phyloP scores from a whole-genome alignment of 2,888 invertebrate genomes.

The Exocentrus adspersus region DNA sequence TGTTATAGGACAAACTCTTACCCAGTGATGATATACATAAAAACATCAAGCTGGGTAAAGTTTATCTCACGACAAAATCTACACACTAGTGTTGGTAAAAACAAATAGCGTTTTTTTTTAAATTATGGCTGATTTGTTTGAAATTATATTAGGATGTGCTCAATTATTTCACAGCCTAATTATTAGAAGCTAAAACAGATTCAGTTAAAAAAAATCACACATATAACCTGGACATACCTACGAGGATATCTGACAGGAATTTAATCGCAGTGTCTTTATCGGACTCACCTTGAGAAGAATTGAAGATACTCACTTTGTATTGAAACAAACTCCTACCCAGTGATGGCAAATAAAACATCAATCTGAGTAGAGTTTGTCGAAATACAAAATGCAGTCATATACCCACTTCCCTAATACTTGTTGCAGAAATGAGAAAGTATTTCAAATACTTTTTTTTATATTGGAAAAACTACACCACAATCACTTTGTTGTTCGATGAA shows the following conservation, averaged over 20 bases:
- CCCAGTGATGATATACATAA: constrained; percentile 44
- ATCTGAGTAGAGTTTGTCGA: constrained; percentile 33
- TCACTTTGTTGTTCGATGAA: constrained; percentile 54
- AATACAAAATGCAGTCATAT: neutral
- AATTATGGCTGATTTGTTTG: no score
- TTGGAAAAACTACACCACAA: constrained; percentile 60
- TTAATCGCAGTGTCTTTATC: no score
- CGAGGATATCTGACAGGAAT: no score
- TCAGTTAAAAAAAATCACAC: no score
- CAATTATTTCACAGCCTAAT: no score
- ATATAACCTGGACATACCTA: no score
- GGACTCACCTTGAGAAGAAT: no score
- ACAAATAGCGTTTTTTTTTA: no score
- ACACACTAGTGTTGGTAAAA: no score
- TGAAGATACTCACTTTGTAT: constrained; percentile 2
- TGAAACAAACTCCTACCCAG: constrained; percentile 44
- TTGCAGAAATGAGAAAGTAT: constrained; percentile 54
- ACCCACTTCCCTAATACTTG: no score
- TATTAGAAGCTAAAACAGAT: no score
- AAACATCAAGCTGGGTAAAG: constrained; percentile 38
- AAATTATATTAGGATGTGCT: no score
- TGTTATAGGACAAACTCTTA: constrained; percentile 38
- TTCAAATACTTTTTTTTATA: constrained; percentile 61
- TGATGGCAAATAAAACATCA: constrained; percentile 42
- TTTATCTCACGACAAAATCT: constrained; percentile 26